These are phyloP conservation scores for Pantelozetes paolii DNA, from an alignment of 2,888 invertebrate genomes.

Conservation along the genomic window DNA sequence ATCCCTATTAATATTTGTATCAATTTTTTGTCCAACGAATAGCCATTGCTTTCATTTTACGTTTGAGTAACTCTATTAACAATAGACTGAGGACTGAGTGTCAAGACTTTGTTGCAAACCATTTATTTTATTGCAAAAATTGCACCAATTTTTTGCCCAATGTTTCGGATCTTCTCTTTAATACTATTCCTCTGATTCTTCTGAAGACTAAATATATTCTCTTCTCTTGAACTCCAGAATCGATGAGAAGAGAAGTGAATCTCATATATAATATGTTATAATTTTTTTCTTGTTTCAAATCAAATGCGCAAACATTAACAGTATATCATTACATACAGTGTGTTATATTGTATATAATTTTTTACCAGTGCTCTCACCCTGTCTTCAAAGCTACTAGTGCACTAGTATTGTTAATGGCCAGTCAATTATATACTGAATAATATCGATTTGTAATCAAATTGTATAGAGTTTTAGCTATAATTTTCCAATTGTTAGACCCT, in stretches of 20 bases:
- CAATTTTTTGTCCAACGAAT: neutral
- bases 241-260: neutral
- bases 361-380: too few species aligned
- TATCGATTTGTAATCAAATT: slow-evolving; percentile 5
- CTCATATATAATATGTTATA: too few species aligned
- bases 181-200: neutral
- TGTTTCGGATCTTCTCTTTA: neutral
- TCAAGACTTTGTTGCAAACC: neutral
- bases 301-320: neutral
- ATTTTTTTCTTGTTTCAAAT: neutral
- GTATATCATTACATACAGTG: neutral
- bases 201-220: neutral
- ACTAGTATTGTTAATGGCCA: neutral
- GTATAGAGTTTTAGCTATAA: neutral
- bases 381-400: too few species aligned
- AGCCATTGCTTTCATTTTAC: slow-evolving; percentile 1
- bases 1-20: too few species aligned
- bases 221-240: neutral
- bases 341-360: too few species aligned
- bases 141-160: neutral
- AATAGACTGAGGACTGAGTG: neutral
- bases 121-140: slow-evolving; percentile 13
- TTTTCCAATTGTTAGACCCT: neutral
- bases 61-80: neutral
- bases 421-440: slow-evolving; percentile 2